A percentile compares a stretch with the other conserved stretches of the same genome.
Evolutionary conservation across 2,113 vertebrate species (phyloP).

Genomic region (Nannospalax galili): DNA sequence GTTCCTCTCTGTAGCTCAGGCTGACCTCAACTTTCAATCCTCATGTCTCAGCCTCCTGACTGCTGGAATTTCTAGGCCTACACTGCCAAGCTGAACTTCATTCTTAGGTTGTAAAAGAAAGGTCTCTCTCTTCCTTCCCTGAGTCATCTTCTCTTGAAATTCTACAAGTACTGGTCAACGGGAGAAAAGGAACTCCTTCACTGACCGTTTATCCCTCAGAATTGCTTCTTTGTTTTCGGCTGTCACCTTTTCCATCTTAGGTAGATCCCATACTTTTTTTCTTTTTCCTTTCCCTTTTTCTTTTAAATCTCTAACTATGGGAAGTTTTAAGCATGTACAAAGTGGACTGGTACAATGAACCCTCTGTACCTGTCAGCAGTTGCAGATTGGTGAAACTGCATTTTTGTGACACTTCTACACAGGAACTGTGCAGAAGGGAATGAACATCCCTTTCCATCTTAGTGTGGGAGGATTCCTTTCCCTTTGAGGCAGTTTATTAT

Average conservation of each 20-base stretch:
- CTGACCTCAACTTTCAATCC: neutral
- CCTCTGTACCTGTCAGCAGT: neutral
- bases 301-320: neutral
- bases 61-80: neutral
- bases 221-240: neutral
- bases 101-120: neutral
- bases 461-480: neutral
- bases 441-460: neutral
- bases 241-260: neutral
- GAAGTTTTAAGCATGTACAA: neutral
- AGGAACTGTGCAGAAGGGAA: neutral
- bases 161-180: neutral
- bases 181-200: neutral
- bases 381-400: neutral
- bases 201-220: neutral
- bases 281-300: neutral
- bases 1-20: neutral
- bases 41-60: neutral
- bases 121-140: neutral
- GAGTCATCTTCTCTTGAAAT: neutral
- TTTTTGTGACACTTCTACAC: neutral
- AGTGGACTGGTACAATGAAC: neutral
- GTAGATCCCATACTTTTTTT: neutral
- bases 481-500: conserved; percentile 1
- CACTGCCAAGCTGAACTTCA: neutral